Evolutionary conservation across 2,797 vertebrate species (phyloP).

Genomic region (Bradypus variegatus): DNA sequence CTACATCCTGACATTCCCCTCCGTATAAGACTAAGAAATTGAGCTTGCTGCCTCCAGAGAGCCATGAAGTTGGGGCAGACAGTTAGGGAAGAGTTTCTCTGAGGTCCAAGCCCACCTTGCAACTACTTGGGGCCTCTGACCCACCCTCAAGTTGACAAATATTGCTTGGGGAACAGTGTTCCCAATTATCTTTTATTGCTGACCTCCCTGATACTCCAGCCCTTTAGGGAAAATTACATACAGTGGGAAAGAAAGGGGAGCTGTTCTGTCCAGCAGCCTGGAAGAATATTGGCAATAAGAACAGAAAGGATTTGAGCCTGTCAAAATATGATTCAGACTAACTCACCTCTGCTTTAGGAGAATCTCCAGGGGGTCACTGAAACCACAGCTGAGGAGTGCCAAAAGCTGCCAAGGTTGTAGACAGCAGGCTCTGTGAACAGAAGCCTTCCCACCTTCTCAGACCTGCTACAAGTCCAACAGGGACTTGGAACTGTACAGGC

Average conservation of each 20-base stretch:
- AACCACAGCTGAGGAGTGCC: background rate
- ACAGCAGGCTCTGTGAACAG: background rate
- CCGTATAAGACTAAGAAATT: background rate
- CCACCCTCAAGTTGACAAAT: background rate
- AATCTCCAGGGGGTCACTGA: background rate
- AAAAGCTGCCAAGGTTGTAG: background rate
- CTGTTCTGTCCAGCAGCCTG: background rate
- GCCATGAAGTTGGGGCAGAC: background rate
- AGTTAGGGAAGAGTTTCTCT: background rate
- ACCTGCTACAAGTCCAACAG: background rate
- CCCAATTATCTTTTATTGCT: background rate
- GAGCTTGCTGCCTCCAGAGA: background rate
- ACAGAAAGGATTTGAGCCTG: background rate
- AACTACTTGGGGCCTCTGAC: background rate
- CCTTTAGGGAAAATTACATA: background rate
- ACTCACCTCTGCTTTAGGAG: background rate
- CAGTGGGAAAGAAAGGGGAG: background rate
- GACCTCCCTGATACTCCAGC: background rate
- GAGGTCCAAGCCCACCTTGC: background rate
- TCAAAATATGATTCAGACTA: background rate
- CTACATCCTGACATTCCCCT: background rate
- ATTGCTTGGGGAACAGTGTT: background rate
- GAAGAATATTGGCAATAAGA: background rate
- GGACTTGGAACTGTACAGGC: background rate
- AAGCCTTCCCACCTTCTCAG: background rate